phyloP scores from a whole-genome alignment of 2,113 vertebrate species.

The Cryptotis parvus region DNA sequence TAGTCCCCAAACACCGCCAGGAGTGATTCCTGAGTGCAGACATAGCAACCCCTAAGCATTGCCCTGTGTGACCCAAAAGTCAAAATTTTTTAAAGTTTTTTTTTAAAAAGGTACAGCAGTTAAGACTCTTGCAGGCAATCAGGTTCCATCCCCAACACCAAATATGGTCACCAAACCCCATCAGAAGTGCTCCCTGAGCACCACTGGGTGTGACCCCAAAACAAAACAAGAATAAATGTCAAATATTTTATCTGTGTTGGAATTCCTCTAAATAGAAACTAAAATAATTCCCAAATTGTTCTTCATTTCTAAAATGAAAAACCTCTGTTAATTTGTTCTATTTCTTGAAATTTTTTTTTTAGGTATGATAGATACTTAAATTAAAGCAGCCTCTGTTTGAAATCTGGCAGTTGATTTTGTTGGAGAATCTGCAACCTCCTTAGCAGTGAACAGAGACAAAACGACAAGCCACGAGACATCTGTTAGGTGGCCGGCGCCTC shows the following conservation, averaged over 20 bases:
- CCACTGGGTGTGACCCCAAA: not conserved
- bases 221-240: not conserved
- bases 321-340: not conserved
- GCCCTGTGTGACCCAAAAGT: too few relatives aligned
- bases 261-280: slow-evolving; percentile 12
- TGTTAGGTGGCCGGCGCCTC: not conserved
- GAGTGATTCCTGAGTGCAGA: too few relatives aligned
- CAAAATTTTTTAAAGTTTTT: too few relatives aligned
- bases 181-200: too few relatives aligned
- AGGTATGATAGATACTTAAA: slow-evolving; percentile 43
- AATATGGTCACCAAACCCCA: too few relatives aligned
- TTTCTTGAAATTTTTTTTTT: slow-evolving; percentile 39
- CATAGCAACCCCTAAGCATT: too few relatives aligned
- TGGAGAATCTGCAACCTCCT: slow-evolving; percentile 10
- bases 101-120: too few relatives aligned
- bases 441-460: slow-evolving; percentile 3
- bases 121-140: too few relatives aligned
- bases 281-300: slow-evolving; percentile 24
- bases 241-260: not conserved
- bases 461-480: not conserved
- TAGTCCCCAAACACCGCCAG: too few relatives aligned
- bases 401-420: slow-evolving; percentile 23
- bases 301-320: too few relatives aligned
- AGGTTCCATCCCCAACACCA: too few relatives aligned
- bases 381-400: slow-evolving; percentile 39